phyloP scores from a whole-genome alignment of 2,888 invertebrate genomes.

The Pristionchus mayeri region DNA sequence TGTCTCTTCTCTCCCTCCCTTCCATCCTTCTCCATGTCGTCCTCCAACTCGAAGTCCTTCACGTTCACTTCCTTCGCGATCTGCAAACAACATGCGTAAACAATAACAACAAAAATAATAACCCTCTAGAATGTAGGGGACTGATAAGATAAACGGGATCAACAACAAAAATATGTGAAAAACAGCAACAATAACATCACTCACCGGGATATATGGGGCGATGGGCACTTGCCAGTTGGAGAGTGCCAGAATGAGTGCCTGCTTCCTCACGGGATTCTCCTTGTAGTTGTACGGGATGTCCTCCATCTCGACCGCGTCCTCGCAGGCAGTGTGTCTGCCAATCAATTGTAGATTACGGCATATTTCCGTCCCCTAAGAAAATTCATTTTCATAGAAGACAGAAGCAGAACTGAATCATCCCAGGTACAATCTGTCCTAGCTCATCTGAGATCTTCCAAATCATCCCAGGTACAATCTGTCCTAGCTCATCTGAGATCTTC shows the following conservation, averaged over 20 bases:
- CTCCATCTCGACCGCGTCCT: neutral
- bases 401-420: too few relatives aligned
- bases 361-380: too few relatives aligned
- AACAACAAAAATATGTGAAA: neutral
- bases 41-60: slow-evolving; percentile 25
- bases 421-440: too few relatives aligned
- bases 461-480: too few relatives aligned
- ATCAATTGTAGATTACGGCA: too few relatives aligned
- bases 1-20: neutral
- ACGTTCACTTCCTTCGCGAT: neutral
- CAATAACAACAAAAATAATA: neutral
- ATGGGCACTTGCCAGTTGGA: slow-evolving; percentile 19
- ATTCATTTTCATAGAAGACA: too few relatives aligned
- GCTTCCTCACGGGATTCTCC: neutral
- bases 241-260: neutral
- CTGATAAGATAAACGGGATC: neutral
- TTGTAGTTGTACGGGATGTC: neutral
- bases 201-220: slow-evolving; percentile 7
- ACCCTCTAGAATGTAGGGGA: neutral
- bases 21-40: neutral
- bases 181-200: neutral
- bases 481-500: too few relatives aligned
- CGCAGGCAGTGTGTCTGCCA: neutral
- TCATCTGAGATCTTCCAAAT: too few relatives aligned
- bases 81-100: neutral